Evolutionary conservation across 2,888 invertebrate genomes (phyloP).

Genomic region (Drosophila pseudotalamancana): DNA sequence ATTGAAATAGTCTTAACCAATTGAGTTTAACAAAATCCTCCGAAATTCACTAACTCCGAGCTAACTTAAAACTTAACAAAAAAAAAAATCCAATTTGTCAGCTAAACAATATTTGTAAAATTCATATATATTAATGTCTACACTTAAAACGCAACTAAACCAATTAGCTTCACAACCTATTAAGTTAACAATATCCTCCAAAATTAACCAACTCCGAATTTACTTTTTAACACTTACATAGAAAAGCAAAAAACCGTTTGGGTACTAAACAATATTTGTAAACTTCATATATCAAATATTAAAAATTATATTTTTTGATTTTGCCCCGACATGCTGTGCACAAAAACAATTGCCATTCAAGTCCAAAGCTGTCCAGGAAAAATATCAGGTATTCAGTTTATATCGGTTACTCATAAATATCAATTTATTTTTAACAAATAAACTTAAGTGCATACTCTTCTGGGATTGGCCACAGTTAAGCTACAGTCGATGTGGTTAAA

Average conservation of each 20-base stretch:
- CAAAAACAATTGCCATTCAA: slow-evolving; percentile 16
- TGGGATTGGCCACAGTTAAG: no score
- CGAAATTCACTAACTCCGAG: not conserved
- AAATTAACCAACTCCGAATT: no score
- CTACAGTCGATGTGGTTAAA: no score
- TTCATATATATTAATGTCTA: no score
- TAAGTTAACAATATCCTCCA: no score
- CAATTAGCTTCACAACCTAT: no score
- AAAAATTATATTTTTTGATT: slow-evolving; percentile 4
- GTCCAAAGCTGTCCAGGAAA: slow-evolving; percentile 34
- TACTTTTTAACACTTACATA: no score
- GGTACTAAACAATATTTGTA: not conserved
- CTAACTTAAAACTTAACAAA: no score
- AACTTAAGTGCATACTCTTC: no score
- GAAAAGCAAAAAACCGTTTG: no score
- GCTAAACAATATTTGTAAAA: not conserved
- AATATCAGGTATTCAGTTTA: slow-evolving; percentile 45
- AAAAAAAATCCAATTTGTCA: no score
- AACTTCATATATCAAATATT: slow-evolving; percentile 1
- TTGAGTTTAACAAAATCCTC: not conserved
- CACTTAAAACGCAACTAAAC: no score
- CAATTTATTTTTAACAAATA: not conserved
- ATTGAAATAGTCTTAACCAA: not conserved
- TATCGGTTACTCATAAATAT: slow-evolving; percentile 21
- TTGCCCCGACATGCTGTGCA: not conserved